Evolutionary conservation across 2,797 vertebrate species (phyloP), one percentile per base, ranked within the genome.

Genomic region (Aplochiton taeniatus): DNA sequence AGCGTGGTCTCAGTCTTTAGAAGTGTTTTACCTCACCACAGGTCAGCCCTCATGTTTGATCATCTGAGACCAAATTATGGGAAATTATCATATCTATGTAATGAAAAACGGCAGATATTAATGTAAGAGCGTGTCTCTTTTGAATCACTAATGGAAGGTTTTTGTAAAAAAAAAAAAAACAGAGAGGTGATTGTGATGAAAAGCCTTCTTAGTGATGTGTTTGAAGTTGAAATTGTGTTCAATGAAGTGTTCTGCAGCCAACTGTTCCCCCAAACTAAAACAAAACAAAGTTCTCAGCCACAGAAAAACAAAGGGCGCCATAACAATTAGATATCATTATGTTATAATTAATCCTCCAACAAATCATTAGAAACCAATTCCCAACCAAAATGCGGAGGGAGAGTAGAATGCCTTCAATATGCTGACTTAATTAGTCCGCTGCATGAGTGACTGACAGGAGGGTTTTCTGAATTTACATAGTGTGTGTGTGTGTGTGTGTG

Each of bases 331-430:
- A 72, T 80, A 82, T 88, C 83, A 86, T 89, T 90, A 88, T 65
- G 71, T 70, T 75, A 68, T 85, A 86, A 90, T 88, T 88, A 86
- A 87, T 88, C 82, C 70, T 74, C 85, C 79, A 82, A 81, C 82
- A 83, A 87, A 82, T 90, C 76, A 89, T 90, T 90, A 89, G 88
- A 79, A 77, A 70, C 82, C 83, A 87, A 89, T 90, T 85, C 79
- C 74, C 76, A 84, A 85, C 78, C 82, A 89, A 89, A 90, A 89
- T 83, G 72, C 7, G 56, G 61, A 12, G 19, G 31, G 31, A 69
- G 76, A 75, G 77, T 70, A 73, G 77, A 83, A 83, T 69, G 63
- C 66, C 77, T 75, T 89, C 84, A 83, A 85, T 84, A 81, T 18
- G 43, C 73, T 64, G 78, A 77, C 66, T 80, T 88, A 84, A 88